Percentiles rank a stretch among this genome's conserved stretches.
Evolutionary conservation across 1,140 invertebrate genomes (phyloP).

Genomic region (Atta colombica): DNA sequence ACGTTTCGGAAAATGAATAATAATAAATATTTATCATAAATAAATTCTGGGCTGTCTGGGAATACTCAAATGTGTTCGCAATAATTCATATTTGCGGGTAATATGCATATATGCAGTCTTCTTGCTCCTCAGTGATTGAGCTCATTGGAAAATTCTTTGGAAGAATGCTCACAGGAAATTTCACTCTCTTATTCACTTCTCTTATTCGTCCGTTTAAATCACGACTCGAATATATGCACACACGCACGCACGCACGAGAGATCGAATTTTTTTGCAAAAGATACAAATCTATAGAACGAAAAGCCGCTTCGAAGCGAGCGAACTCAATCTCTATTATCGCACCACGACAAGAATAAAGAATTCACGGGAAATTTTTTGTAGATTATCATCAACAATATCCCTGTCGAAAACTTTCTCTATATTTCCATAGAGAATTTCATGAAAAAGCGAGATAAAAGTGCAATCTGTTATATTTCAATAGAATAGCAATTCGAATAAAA

Average conservation of each 20-base stretch:
- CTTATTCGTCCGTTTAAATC: slow-evolving; percentile 28
- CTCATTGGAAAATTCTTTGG: slow-evolving; percentile 41
- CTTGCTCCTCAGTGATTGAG: slow-evolving; percentile 36
- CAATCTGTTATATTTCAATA: slow-evolving; percentile 39
- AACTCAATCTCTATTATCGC: slow-evolving; percentile 56
- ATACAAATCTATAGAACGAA: slow-evolving; percentile 25
- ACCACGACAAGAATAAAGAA: slow-evolving; percentile 21
- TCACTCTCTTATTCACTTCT: background rate
- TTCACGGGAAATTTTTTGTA: slow-evolving; percentile 3
- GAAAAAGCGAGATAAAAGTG: background rate
- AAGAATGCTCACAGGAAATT: slow-evolving; percentile 41
- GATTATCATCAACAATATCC: slow-evolving; percentile 38
- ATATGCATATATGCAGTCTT: slow-evolving; percentile 26
- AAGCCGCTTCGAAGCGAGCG: background rate
- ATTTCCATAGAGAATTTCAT: slow-evolving; percentile 6
- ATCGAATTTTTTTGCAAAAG: slow-evolving; percentile 15
- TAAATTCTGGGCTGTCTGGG: too few relatives aligned
- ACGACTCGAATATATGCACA: background rate
- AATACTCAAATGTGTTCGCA: slow-evolving; percentile 34
- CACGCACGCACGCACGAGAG: background rate
- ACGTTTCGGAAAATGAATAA: too few relatives aligned
- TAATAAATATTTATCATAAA: too few relatives aligned
- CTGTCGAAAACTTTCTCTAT: background rate
- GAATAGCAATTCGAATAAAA: slow-evolving; percentile 29
- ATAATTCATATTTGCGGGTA: slow-evolving; percentile 29